These are phyloP conservation scores for Carposina sasakii DNA, from an alignment of 1,140 invertebrate genomes.

Conservation along the genomic window DNA sequence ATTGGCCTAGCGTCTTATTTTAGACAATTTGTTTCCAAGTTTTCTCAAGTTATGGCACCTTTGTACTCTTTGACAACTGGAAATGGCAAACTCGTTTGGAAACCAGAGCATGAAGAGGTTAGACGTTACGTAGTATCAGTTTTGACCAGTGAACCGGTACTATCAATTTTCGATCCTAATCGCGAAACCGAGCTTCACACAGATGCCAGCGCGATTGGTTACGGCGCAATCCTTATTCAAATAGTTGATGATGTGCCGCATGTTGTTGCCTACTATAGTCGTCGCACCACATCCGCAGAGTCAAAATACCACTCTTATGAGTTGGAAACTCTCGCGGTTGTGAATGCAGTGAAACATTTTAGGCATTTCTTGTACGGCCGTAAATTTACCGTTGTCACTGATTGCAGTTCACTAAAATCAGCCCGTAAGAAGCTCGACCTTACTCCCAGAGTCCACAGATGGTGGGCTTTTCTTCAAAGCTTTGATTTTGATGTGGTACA, in stretches of 20 bases:
- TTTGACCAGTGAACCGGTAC: constrained; percentile 22
- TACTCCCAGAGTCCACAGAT: too few species aligned
- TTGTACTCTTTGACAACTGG: constrained; percentile 19
- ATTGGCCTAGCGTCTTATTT: constrained; percentile 32
- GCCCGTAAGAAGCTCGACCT: too few species aligned
- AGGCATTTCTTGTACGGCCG: too few species aligned
- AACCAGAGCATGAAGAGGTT: neutral
- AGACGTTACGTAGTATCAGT: neutral
- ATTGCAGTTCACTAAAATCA: too few species aligned
- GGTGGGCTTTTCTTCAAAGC: too few species aligned
- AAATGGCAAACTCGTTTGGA: constrained; percentile 7
- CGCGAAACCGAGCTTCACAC: constrained; percentile 26
- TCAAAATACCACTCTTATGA: constrained; percentile 7
- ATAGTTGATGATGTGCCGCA: constrained; percentile 2
- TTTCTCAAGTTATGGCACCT: constrained; percentile 7
- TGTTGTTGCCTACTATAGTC: constrained; percentile 26
- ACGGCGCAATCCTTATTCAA: constrained; percentile 15
- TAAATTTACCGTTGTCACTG: too few species aligned
- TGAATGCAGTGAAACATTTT: neutral
- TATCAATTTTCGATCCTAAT: constrained; percentile 26
- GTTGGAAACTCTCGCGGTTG: constrained; percentile 35
- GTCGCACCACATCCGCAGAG: constrained; percentile 22
- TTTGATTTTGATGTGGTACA: too few species aligned
- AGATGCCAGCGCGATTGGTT: too few species aligned
- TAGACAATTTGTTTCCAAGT: constrained; percentile 31